Conservation (phyloP, 2,797 vertebrate genomes). For the Myotis findleyi region DNA sequence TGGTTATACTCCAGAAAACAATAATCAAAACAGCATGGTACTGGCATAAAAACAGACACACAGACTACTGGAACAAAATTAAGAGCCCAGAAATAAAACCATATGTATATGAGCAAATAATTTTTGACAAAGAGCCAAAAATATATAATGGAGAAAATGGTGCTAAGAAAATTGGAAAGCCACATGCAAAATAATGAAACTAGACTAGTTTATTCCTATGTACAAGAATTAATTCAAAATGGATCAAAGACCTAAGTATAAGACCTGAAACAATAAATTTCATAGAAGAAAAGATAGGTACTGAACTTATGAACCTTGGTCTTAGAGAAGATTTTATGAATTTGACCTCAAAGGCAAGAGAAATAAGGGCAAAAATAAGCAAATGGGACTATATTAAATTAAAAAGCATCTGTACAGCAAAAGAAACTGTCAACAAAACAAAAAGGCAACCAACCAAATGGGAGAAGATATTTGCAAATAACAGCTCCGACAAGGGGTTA, state of each 20-base stretch:
- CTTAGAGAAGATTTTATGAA: background rate
- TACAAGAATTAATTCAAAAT: background rate
- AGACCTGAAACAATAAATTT: background rate
- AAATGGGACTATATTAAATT: background rate
- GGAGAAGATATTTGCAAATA: background rate
- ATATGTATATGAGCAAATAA: background rate
- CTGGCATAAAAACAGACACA: background rate
- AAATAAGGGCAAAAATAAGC: background rate
- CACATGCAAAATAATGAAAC: background rate
- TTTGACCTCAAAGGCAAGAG: background rate
- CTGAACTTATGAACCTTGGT: background rate
- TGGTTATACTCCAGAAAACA: background rate
- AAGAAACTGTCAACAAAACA: background rate
- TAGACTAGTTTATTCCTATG: background rate
- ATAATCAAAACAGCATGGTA: background rate
- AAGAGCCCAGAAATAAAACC: background rate
- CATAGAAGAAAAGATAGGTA: background rate
- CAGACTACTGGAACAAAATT: background rate
- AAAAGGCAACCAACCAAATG: background rate
- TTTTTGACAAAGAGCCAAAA: background rate
- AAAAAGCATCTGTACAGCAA: background rate
- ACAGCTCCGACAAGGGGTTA: background rate
- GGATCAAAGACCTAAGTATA: background rate
- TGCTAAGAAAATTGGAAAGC: background rate
- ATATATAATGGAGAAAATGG: background rate